A percentile compares a stretch with the other conserved stretches of the same genome.
phyloP scores from a whole-genome alignment of 2,797 vertebrate genomes.

The Liasis olivaceus region DNA sequence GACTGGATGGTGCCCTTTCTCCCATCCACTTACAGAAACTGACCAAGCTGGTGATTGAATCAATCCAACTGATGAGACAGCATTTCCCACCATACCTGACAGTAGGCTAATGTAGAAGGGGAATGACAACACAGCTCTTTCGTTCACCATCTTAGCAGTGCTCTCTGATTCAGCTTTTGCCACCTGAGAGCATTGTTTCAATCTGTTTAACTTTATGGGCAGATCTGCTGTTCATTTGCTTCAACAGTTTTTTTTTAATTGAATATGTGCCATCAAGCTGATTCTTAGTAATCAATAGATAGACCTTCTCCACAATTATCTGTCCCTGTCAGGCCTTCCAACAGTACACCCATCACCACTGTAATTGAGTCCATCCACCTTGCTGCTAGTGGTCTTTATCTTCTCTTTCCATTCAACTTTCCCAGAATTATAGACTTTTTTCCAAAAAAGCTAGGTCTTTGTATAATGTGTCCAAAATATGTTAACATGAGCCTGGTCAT shows the following conservation, averaged over 20 bases:
- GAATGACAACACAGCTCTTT: background rate
- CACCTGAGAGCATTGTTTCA: background rate
- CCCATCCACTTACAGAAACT: background rate
- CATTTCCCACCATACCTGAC: background rate
- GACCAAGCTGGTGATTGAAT: background rate
- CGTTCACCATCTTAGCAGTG: background rate
- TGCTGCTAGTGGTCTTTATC: background rate
- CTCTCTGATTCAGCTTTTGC: background rate
- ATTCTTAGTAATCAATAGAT: background rate
- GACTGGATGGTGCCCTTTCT: background rate
- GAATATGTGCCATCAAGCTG: background rate
- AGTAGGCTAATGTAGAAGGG: background rate
- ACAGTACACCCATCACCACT: background rate
- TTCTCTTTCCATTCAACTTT: background rate
- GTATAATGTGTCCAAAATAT: background rate
- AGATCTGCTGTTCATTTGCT: background rate
- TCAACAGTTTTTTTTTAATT: background rate
- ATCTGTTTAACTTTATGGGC: background rate
- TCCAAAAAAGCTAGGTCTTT: background rate
- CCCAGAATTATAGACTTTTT: background rate
- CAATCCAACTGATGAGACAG: background rate
- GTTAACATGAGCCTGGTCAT: background rate
- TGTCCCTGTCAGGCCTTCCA: background rate
- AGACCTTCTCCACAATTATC: background rate
- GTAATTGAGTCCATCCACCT: background rate